phyloP scores from a whole-genome alignment of 2,113 vertebrate genomes.

The Chlorocebus sabaeus region DNA sequence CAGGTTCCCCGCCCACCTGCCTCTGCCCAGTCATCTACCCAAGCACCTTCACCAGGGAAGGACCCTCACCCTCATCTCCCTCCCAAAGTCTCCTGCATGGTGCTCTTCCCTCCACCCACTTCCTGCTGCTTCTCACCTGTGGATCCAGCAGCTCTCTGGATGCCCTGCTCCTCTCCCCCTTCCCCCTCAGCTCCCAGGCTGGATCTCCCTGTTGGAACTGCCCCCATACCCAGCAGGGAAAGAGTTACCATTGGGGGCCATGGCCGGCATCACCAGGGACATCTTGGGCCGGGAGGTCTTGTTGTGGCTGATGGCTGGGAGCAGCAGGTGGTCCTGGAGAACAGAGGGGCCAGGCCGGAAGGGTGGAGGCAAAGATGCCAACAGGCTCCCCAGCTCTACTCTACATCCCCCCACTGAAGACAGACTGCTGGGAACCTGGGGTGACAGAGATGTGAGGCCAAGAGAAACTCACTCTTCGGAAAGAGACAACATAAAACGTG shows the following conservation, averaged over 20 bases:
- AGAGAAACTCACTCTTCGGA: conserved; percentile 87
- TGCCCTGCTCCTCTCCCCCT: not conserved
- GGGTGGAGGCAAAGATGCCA: not conserved
- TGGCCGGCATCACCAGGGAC: conserved; percentile 95
- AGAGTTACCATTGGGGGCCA: conserved; percentile 90
- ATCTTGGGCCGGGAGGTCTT: conserved; percentile 94
- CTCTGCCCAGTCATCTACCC: not conserved
- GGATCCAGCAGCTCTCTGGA: not conserved
- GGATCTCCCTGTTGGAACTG: not conserved
- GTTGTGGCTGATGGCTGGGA: conserved; percentile 95
- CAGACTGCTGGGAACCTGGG: not conserved
- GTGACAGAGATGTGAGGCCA: not conserved
- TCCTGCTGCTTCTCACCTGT: not conserved
- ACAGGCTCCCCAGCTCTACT: not conserved
- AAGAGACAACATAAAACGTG: conserved; percentile 94
- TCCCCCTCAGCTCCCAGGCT: not conserved
- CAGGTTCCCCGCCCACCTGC: not conserved
- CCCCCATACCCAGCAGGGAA: not conserved
- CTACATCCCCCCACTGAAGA: not conserved
- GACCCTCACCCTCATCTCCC: not conserved
- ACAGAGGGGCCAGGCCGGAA: not conserved
- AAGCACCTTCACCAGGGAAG: not conserved
- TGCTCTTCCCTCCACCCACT: not conserved
- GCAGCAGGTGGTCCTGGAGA: conserved; percentile 90
- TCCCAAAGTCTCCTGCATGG: not conserved